Evolutionary conservation across 2,888 invertebrate species (phyloP).

Genomic region (Dolichopus griseipennis): DNA sequence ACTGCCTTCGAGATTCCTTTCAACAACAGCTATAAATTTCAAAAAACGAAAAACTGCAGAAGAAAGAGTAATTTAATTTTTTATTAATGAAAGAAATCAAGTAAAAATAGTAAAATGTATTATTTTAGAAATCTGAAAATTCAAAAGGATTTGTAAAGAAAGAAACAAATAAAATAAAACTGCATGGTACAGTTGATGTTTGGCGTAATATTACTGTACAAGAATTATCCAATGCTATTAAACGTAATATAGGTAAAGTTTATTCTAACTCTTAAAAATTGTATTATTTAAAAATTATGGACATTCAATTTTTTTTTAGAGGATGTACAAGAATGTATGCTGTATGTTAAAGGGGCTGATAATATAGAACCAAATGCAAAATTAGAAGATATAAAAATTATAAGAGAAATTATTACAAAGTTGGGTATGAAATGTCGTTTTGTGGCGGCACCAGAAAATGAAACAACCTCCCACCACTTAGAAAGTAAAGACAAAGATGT

Average conservation of each 20-base stretch:
- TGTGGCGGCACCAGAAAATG: conserved; percentile 43
- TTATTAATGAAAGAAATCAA: neutral
- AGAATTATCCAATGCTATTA: conserved; percentile 59
- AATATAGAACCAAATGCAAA: conserved; percentile 49
- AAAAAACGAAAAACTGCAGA: conserved; percentile 56
- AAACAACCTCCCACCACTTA: conserved; percentile 18
- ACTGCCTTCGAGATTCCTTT: conserved; percentile 27
- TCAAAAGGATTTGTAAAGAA: conserved; percentile 34
- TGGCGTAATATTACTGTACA: conserved; percentile 75
- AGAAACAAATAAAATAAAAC: conserved; percentile 24
- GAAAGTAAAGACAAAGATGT: conserved; percentile 47
- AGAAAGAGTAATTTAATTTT: conserved; percentile 47
- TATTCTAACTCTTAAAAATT: conserved; percentile 1
- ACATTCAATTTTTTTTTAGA: conserved; percentile 43
- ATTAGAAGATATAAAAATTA: conserved; percentile 56
- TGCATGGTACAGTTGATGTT: conserved; percentile 50
- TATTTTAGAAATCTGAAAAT: conserved; percentile 45
- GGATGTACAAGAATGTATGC: conserved; percentile 59
- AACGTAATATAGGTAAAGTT: conserved; percentile 53
- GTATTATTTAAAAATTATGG: conserved; percentile 5
- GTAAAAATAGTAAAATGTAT: conserved; percentile 21
- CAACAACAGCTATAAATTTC: conserved; percentile 33
- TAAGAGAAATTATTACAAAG: conserved; percentile 59
- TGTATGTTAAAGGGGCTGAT: conserved; percentile 53
- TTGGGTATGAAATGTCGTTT: conserved; percentile 56